A percentile compares a stretch with the other conserved stretches of the same genome.
Conservation (phyloP, 2,888 invertebrate genomes). For the Habrosyne pyritoides region DNA sequence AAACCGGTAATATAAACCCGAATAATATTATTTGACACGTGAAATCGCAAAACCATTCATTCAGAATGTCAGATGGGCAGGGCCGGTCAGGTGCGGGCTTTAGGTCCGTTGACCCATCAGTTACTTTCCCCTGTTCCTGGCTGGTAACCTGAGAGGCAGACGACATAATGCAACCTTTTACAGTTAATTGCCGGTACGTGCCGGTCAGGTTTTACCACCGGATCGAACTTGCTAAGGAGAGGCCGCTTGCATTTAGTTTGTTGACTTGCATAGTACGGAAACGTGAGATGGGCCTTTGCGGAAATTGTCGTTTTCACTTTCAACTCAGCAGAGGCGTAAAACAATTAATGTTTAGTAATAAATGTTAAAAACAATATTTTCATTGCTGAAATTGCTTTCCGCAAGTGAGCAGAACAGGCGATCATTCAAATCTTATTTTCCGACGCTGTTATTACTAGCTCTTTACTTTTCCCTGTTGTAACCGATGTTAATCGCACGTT, state of each 20-base stretch:
- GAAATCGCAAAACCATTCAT: neutral
- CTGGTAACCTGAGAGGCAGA: slow-evolving; percentile 40
- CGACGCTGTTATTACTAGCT: neutral
- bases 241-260: too few species aligned
- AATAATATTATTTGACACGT: neutral
- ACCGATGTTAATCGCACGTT: neutral
- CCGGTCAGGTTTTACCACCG: slow-evolving; percentile 6
- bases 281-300: neutral
- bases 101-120: slow-evolving; percentile 43
- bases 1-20: neutral
- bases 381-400: neutral
- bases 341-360: neutral
- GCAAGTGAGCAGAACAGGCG: neutral
- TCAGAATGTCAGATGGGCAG: slow-evolving; percentile 2
- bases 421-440: neutral
- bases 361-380: neutral
- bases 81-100: slow-evolving; percentile 9
- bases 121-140: slow-evolving; percentile 53
- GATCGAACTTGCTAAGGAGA: slow-evolving; percentile 1
- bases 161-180: slow-evolving; percentile 55
- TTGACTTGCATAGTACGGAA: slow-evolving; percentile 2
- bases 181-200: slow-evolving; percentile 36
- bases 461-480: neutral
- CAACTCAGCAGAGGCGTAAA: neutral
- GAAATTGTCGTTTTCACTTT: neutral